phyloP scores from a whole-genome alignment of 2,888 invertebrate genomes.

The Chloromyia formosa region DNA sequence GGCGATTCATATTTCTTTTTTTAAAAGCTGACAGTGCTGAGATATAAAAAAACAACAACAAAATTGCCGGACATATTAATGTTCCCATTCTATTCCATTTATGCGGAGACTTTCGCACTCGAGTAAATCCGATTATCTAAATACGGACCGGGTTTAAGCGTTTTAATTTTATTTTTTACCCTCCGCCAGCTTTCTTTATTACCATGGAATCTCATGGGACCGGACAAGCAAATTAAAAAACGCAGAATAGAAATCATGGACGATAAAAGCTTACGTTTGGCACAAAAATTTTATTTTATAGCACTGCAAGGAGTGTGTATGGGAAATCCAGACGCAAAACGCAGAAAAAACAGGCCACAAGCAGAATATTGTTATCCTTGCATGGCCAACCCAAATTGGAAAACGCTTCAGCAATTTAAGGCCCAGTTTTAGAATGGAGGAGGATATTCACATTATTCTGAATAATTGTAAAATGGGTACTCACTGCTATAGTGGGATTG shows the following conservation, averaged over 20 bases:
- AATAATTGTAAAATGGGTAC: constrained; percentile 7
- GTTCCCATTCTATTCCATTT: constrained; percentile 3
- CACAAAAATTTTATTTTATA: constrained; percentile 9
- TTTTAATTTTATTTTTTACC: constrained; percentile 30
- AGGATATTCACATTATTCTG: constrained; percentile 3
- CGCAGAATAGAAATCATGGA: constrained; percentile 24
- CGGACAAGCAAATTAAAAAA: constrained; percentile 22
- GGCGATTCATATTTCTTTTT: not conserved
- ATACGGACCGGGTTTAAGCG: constrained; percentile 27
- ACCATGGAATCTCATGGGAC: constrained; percentile 29
- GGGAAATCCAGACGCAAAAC: not conserved
- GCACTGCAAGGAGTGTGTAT: not conserved
- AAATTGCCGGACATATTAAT: constrained; percentile 38
- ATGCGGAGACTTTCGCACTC: constrained; percentile 30
- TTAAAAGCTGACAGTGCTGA: not conserved
- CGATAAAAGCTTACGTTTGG: constrained; percentile 37
- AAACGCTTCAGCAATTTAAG: constrained; percentile 1
- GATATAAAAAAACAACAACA: not conserved
- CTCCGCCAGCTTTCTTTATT: constrained; percentile 11
- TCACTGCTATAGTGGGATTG: not conserved
- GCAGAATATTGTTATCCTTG: not conserved
- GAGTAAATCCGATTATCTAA: constrained; percentile 40
- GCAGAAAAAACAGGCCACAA: not conserved
- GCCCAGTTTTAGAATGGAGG: not conserved
- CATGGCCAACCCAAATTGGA: not conserved